Conservation (phyloP, 2,113 vertebrate species). For the Esox niger region DNA sequence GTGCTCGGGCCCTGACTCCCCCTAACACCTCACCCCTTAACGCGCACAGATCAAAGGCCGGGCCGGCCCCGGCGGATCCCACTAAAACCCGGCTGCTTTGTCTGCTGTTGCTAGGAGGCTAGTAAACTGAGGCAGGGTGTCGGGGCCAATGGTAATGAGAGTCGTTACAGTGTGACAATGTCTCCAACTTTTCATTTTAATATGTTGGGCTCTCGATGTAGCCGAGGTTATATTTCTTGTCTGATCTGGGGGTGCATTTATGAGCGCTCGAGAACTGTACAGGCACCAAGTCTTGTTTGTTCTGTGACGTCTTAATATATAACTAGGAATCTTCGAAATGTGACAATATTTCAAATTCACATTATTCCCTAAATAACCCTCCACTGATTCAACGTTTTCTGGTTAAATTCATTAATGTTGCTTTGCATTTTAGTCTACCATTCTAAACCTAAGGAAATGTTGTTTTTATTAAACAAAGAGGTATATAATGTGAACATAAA, state of each 20-base stretch:
- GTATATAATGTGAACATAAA: too few species aligned
- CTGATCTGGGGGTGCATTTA: slow-evolving; percentile 16
- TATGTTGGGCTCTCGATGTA: slow-evolving; percentile 35
- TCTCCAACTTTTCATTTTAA: slow-evolving; percentile 64
- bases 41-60: slow-evolving; percentile 83
- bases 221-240: slow-evolving; percentile 43
- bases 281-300: slow-evolving; percentile 13
- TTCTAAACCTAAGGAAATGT: too few species aligned
- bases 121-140: slow-evolving; percentile 67
- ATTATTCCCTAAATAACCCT: not conserved
- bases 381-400: not conserved
- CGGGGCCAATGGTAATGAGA: slow-evolving; percentile 76
- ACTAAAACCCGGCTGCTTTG: slow-evolving; percentile 76
- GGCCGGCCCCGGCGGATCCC: slow-evolving; percentile 62
- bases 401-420: not conserved
- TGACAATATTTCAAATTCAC: not conserved
- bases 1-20: slow-evolving; percentile 18
- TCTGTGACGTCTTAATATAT: slow-evolving; percentile 9
- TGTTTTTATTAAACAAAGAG: too few species aligned
- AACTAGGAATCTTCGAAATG: too few species aligned
- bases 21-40: slow-evolving; percentile 69
- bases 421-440: not conserved
- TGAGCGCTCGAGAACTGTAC: slow-evolving; percentile 9
- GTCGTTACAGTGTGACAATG: slow-evolving; percentile 71
- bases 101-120: slow-evolving; percentile 80